Conservation (phyloP, 2,113 vertebrate species). For the Orcinus orca region DNA sequence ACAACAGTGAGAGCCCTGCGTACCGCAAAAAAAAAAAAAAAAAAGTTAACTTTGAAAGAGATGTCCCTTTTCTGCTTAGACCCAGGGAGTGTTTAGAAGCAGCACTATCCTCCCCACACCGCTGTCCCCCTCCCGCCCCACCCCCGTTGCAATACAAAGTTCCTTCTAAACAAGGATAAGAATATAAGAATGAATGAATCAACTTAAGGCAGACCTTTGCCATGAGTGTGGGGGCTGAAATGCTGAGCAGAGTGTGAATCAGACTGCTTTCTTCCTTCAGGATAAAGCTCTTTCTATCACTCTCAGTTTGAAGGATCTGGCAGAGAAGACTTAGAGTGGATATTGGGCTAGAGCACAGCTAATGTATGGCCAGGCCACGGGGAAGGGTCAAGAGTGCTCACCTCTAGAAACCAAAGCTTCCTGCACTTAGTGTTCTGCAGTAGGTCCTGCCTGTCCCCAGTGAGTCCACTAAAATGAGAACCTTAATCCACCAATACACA, state of each 20-base stretch:
- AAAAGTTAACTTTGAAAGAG: neutral
- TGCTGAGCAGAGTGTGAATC: neutral
- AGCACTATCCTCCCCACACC: too few relatives aligned
- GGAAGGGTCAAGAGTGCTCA: neutral
- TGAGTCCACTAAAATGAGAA: neutral
- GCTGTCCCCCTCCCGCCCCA: neutral
- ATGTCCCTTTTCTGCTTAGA: neutral
- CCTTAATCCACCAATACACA: neutral
- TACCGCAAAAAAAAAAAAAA: too few relatives aligned
- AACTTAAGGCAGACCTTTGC: neutral
- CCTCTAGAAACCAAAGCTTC: neutral
- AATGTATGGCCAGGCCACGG: neutral
- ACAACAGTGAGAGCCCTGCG: too few relatives aligned
- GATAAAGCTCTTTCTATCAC: neutral
- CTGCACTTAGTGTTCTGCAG: neutral
- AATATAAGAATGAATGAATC: neutral
- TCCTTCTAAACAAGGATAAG: neutral
- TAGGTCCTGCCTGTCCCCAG: neutral
- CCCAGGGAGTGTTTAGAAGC: neutral
- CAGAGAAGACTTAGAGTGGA: neutral
- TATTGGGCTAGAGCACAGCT: neutral
- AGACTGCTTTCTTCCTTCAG: neutral
- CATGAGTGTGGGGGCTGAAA: neutral
- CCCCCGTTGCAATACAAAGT: neutral
- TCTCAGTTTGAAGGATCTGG: neutral